Percentiles rank a stretch among this genome's conserved stretches.
phyloP scores from a whole-genome alignment of 2,888 invertebrate genomes.

The Acanthococcus lagerstroemiae region DNA sequence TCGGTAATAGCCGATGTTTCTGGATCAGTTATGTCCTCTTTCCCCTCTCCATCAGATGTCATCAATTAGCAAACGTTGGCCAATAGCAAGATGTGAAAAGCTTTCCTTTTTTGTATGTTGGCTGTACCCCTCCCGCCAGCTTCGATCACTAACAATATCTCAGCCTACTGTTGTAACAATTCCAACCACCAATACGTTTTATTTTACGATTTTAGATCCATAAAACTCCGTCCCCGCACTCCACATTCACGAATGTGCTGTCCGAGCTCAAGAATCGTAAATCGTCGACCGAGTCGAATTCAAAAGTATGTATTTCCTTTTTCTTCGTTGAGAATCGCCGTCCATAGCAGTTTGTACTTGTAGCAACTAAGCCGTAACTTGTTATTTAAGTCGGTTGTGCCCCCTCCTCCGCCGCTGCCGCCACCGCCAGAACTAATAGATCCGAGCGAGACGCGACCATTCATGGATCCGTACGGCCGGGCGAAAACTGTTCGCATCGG shows the following conservation, averaged over 20 bases:
- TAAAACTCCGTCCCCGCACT: constrained; percentile 43
- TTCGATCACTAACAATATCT: no score
- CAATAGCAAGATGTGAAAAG: no score
- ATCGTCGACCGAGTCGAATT: constrained; percentile 43
- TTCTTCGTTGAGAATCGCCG: no score
- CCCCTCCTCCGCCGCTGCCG: constrained; percentile 83
- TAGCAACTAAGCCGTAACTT: background rate
- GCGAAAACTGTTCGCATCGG: constrained; percentile 92
- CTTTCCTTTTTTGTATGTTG: no score
- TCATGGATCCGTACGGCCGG: constrained; percentile 80
- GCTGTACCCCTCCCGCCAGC: no score
- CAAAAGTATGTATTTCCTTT: constrained; percentile 35
- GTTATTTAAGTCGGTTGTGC: constrained; percentile 40
- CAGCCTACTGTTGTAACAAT: no score
- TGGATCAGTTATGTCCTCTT: no score
- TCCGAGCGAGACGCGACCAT: constrained; percentile 69
- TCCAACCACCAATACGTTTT: no score
- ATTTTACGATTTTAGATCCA: no score
- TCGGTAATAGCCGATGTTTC: no score
- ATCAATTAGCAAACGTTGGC: no score
- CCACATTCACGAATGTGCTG: constrained; percentile 46
- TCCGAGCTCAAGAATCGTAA: constrained; percentile 46
- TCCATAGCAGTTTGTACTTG: background rate
- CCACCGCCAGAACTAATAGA: constrained; percentile 71
- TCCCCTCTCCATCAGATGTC: no score